phyloP scores from a whole-genome alignment of 2,113 vertebrate genomes.

The Xyliphius kryptos region DNA sequence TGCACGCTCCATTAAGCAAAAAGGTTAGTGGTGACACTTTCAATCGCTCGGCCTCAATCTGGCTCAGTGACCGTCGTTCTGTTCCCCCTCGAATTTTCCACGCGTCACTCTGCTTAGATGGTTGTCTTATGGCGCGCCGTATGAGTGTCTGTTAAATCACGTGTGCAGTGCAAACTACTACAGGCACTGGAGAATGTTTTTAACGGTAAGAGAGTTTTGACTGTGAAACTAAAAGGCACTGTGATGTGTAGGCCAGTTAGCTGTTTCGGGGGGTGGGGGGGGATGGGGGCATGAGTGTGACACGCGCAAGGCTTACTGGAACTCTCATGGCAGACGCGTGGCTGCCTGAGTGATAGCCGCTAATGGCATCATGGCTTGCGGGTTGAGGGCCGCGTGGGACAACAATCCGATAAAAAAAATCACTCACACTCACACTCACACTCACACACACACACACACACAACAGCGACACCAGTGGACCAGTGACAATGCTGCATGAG shows the following conservation, averaged over 20 bases:
- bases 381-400: slow-evolving; percentile 30
- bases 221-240: no score
- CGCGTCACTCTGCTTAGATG: slow-evolving; percentile 53
- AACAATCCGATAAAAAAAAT: slow-evolving; percentile 41
- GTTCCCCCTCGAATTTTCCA: slow-evolving; percentile 66
- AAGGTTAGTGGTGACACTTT: slow-evolving; percentile 69
- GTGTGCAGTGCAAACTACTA: slow-evolving; percentile 7
- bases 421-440: slow-evolving; percentile 13
- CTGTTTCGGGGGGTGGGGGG: slow-evolving; percentile 14
- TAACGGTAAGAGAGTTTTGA: slow-evolving; percentile 15
- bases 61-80: slow-evolving; percentile 58
- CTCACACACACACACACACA: slow-evolving; percentile 12
- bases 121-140: not conserved
- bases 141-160: slow-evolving; percentile 1
- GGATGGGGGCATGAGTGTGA: slow-evolving; percentile 24
- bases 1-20: slow-evolving; percentile 70
- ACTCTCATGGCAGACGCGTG: slow-evolving; percentile 53
- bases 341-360: slow-evolving; percentile 20
- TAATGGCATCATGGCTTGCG: slow-evolving; percentile 40
- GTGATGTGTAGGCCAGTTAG: not conserved
- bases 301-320: slow-evolving; percentile 48
- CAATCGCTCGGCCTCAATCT: slow-evolving; percentile 37
- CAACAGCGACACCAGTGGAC: slow-evolving; percentile 52
- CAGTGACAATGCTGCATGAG: slow-evolving; percentile 18
- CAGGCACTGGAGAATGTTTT: not conserved